Conservation (phyloP, 2,113 vertebrate species). For the pig (Sus scrofa) region DNA sequence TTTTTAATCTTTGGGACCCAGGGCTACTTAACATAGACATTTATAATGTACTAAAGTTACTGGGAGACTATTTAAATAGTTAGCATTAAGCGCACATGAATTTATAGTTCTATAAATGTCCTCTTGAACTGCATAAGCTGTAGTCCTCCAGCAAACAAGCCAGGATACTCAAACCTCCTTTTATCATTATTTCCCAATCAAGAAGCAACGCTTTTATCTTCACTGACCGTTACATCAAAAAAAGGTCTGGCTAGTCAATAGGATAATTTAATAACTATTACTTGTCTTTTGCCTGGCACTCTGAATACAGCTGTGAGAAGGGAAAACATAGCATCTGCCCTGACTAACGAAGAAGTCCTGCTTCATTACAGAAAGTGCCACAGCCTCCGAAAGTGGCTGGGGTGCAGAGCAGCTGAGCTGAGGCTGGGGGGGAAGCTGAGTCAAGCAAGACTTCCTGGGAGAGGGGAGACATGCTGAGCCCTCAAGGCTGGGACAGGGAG, state of each 20-base stretch:
- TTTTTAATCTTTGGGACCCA: not conserved
- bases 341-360: accelerated
- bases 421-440: not conserved
- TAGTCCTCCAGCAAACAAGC: not conserved
- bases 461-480: not conserved
- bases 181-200: not conserved
- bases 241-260: not conserved
- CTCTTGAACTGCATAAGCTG: not conserved
- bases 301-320: not conserved
- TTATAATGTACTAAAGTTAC: slow-evolving; percentile 61
- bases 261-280: not conserved
- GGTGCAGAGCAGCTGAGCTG: too few relatives aligned
- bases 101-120: slow-evolving; percentile 64
- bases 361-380: too few relatives aligned
- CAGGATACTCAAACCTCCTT: slow-evolving; percentile 37
- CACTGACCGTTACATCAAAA: not conserved
- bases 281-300: not conserved
- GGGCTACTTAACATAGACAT: slow-evolving; percentile 58
- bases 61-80: slow-evolving; percentile 25
- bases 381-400: not conserved
- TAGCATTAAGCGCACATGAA: slow-evolving; percentile 47
- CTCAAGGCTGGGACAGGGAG: not conserved
- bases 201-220: not conserved
- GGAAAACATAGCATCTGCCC: accelerated
- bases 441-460: not conserved